A percentile compares a stretch with the other conserved stretches of the same genome.
Conservation (phyloP, 2,113 vertebrate genomes). For the Phalacrocorax pelagicus region DNA sequence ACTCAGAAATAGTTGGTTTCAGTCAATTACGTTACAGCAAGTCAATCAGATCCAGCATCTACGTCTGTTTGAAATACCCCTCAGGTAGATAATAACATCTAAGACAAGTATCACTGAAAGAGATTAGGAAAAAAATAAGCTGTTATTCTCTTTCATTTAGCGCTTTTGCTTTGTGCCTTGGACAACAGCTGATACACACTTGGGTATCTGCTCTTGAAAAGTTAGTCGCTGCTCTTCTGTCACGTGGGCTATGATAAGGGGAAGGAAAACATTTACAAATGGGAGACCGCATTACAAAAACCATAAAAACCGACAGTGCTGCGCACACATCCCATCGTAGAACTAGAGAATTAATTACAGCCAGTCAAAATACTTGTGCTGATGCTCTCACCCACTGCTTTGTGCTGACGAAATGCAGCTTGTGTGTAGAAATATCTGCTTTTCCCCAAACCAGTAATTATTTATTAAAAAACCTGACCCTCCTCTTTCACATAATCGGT, state of each 20-base stretch:
- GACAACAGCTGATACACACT: not conserved
- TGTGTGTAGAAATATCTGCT: not conserved
- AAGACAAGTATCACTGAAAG: not conserved
- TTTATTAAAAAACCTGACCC: not conserved
- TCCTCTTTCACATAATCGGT: not conserved
- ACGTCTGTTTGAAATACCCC: not conserved
- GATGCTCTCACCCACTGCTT: not conserved
- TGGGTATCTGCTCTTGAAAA: fast-evolving
- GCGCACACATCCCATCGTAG: not conserved
- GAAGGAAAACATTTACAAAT: not conserved
- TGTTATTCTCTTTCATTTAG: not conserved
- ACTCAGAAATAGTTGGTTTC: not conserved
- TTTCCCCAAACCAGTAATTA: no score
- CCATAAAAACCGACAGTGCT: not conserved
- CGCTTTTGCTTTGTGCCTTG: fast-evolving
- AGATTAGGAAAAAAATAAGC: not conserved
- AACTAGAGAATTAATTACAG: not conserved
- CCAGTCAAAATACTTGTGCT: not conserved
- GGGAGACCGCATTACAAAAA: not conserved
- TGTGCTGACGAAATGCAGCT: not conserved
- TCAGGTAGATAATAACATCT: not conserved
- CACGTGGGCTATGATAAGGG: fast-evolving
- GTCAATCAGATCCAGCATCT: not conserved
- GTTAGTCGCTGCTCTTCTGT: not conserved
- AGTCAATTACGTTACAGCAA: not conserved